Evolutionary conservation across 2,888 invertebrate species (phyloP), one percentile per base, ranked within the genome.

Genomic region (Noctua comes): DNA sequence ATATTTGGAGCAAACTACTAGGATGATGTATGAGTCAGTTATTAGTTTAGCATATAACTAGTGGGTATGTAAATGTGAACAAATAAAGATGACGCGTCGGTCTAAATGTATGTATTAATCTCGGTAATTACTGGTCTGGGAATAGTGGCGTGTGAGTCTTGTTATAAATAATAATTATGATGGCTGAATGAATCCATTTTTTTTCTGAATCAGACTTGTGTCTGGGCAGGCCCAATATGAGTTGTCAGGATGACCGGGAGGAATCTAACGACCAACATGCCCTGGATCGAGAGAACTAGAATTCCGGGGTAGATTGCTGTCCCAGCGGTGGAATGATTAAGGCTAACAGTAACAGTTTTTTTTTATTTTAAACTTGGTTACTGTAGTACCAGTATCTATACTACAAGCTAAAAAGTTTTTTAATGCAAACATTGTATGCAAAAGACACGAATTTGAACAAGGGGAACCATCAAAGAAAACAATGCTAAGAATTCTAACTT

Each of bases 21-120:
- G 43, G 46, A 43, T 43, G 54, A 62, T 71, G n/a, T n/a, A 68
- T 46, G 40, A n/a, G 43, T 62, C 18, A 8, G 27, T 31, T 40
- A 68, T 80, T n/a, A 76, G 46, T 59, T 74, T 46, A 54, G 16
- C 27, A 70, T 51, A 36, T 31, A 36, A 65, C 48, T 57, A 40
- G 68, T n/a, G 40, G 65, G 7, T 48, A 59, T 31, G n/a, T 40
- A 43, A 59, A 59, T 59, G 8, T 27, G 11, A 51, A 43, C 31
- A 48, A 51, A 59, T 79, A 54, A 66, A 77, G 31, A 70, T 43
- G 51, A 59, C 48, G 13, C 31, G 51, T 36, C 21, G 7, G 31
- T 66, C 7, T 59, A 18, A 73, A 79, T 59, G 21, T 48, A 59
- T 2, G 8, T 16, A 57, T 16, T 69, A 64, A 31, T 65, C 10